phyloP scores from a whole-genome alignment of 2,797 vertebrate genomes.

The Gallinago stenura region DNA sequence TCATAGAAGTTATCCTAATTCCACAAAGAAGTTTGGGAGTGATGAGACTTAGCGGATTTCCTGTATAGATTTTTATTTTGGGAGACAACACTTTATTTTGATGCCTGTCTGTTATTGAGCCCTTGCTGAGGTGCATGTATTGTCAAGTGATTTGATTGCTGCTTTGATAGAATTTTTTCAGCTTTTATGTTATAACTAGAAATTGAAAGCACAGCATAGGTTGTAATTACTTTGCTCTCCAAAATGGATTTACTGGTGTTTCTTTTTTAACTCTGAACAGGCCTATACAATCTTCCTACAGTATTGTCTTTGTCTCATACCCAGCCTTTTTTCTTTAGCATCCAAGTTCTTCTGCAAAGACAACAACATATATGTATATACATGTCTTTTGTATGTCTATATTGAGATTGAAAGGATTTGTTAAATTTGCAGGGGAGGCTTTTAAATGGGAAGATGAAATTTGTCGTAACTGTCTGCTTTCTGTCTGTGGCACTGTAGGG shows the following conservation, averaged over 20 bases:
- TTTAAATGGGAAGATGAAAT: neutral
- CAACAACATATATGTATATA: neutral
- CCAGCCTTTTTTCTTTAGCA: neutral
- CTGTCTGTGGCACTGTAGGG: conserved; percentile 57
- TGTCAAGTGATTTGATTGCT: neutral
- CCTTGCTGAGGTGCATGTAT: neutral
- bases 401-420: neutral
- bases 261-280: neutral
- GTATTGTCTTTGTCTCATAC: neutral
- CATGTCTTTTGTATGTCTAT: neutral
- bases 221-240: neutral
- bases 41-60: neutral
- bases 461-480: conserved; percentile 26
- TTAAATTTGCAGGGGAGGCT: neutral
- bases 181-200: neutral
- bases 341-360: neutral
- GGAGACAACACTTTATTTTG: neutral
- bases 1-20: neutral
- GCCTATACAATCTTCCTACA: neutral
- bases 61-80: neutral
- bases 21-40: neutral
- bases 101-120: neutral
- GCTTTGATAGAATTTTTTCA: neutral
- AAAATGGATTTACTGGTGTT: neutral
- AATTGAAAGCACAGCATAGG: neutral